Conservation (phyloP, 2,113 vertebrate species). For the Cavia porcellus region DNA sequence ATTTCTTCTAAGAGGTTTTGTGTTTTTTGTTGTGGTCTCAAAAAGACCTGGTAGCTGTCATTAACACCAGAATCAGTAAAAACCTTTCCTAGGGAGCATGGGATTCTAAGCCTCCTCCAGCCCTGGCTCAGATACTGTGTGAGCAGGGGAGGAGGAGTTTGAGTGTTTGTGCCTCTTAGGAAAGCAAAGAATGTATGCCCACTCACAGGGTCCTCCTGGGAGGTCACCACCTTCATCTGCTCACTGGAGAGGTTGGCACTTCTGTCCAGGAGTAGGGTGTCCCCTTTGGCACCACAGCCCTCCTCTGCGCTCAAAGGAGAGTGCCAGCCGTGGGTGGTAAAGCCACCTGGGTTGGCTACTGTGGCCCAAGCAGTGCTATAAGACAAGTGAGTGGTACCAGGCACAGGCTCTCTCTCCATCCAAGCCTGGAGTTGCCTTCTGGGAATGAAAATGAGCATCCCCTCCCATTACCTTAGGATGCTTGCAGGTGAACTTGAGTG, state of each 20-base stretch:
- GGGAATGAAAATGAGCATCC: neutral
- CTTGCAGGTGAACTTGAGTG: neutral
- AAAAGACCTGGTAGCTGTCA: neutral
- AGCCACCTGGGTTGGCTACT: neutral
- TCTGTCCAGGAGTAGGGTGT: neutral
- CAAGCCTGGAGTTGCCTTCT: neutral
- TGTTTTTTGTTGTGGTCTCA: neutral
- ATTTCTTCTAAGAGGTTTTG: neutral
- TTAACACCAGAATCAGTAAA: neutral
- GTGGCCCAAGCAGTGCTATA: neutral
- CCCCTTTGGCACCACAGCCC: no score
- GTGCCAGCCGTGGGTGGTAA: neutral
- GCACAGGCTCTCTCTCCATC: neutral
- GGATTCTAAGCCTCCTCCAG: neutral
- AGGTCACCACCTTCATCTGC: neutral
- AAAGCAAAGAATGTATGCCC: neutral
- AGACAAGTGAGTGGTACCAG: neutral
- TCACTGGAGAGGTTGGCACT: no score
- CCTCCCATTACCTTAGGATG: neutral
- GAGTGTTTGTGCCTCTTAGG: neutral
- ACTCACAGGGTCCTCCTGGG: rapidly evolving
- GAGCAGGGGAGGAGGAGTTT: neutral
- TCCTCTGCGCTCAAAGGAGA: neutral
- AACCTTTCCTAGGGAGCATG: neutral
- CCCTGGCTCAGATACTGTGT: neutral